Evolutionary conservation across 2,797 vertebrate species (phyloP), one percentile per base, ranked within the genome.

Genomic region (Pipistrellus kuhlii): DNA sequence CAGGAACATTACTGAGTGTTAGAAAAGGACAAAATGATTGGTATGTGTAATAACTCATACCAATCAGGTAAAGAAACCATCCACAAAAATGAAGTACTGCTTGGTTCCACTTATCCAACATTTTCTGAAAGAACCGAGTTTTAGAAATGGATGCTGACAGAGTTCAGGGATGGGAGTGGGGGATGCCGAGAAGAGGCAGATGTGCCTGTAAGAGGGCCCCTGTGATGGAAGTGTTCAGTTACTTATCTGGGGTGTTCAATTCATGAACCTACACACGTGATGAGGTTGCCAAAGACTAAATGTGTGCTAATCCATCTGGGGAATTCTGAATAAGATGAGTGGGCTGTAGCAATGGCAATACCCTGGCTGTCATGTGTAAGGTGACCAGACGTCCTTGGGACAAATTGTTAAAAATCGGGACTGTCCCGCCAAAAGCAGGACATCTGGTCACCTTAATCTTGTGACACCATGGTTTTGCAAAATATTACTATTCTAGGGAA

Each of bases 201-300:
- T 3, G 6, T n/a, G 38, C 13, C 23, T 53, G 48, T 21, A 17
- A 17, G 38, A 35, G 38, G 13, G 62, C 14, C 38, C 4, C 30
- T 25, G 1, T 0, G 44, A 46, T 10, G n/a, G 10, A 25, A 2
- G 3, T 1, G 1, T 20, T 48, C 5, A 7, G 10, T 8, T 27
- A 12, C 23, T 62, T 5, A 6, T 9, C 41, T 53, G 2, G 1
- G 9, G 12, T 5, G 13, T 35, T 8, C 21, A 25, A 35, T 14
- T 44, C 25, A 69, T 3, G n/a, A 90, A 59, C 23, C 30, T 41
- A 8, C 48, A 25, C 0, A 0, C 15, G 1, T 6, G 8, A n/a
- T 20, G 35, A 73, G 80, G 27, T 9, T 53, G 5, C 30, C 13
- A 12, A 55, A 7, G 64, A 23, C 8, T 10, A 71, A 23, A 35